Percentiles rank a stretch among this genome's conserved stretches.
Evolutionary conservation across 2,888 invertebrate genomes (phyloP).

Genomic region (Pristionchus maxplancki): DNA sequence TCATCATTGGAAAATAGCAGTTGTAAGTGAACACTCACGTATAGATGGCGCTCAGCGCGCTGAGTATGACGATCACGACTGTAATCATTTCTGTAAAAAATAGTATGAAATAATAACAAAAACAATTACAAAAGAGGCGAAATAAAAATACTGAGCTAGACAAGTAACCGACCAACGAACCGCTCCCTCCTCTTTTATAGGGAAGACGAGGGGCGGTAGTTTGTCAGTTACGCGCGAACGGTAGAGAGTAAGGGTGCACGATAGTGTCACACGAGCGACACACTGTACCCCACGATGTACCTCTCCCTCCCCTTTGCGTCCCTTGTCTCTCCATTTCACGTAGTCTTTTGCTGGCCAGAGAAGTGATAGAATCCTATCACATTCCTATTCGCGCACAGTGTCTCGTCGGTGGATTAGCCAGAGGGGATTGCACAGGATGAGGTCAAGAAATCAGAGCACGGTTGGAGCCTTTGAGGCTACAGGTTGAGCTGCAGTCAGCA

Average conservation of each 20-base stretch:
- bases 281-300: not conserved
- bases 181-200: not conserved
- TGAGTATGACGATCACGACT: not conserved
- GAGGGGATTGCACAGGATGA: not conserved
- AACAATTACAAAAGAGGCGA: not conserved
- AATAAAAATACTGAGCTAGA: not conserved
- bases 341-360: not conserved
- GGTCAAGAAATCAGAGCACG: not conserved
- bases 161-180: not conserved
- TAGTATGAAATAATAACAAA: not conserved
- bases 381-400: not conserved
- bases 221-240: not conserved
- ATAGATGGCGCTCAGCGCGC: not conserved
- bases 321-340: not conserved
- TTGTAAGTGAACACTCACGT: too few species aligned
- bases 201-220: not conserved
- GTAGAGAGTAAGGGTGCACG: not conserved
- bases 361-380: not conserved
- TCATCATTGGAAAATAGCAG: not conserved
- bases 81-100: conserved; percentile 9
- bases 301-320: not conserved
- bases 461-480: not conserved
- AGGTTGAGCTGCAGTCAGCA: not conserved
- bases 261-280: not conserved
- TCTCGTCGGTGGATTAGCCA: not conserved